phyloP scores from a whole-genome alignment of 2,797 vertebrate species.

The Myoxocephalus aenaeus region DNA sequence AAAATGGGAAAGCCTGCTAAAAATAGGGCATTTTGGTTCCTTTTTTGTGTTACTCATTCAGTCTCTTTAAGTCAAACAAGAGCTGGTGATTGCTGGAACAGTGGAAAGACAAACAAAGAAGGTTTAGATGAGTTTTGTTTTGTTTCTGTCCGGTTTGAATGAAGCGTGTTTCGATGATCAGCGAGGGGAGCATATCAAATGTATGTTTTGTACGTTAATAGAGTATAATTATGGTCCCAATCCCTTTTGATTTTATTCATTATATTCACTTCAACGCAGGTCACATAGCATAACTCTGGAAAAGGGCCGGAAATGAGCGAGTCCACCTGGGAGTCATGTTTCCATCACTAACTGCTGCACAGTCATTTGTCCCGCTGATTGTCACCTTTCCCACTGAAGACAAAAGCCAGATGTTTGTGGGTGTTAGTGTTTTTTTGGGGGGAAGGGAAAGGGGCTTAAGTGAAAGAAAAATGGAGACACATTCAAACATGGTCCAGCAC shows the following conservation, averaged over 20 bases:
- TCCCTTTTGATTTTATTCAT: not conserved
- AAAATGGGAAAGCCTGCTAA: not conserved
- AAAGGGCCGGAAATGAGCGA: not conserved
- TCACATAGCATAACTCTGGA: not conserved
- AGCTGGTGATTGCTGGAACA: not conserved
- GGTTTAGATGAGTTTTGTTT: not conserved
- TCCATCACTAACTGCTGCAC: not conserved
- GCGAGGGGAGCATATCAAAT: not conserved
- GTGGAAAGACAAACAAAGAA: not conserved
- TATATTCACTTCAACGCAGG: not conserved
- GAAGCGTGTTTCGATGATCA: not conserved
- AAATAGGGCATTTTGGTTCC: not conserved
- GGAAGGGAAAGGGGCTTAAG: not conserved
- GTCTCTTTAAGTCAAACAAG: not conserved
- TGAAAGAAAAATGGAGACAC: not conserved
- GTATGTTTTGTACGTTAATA: not conserved
- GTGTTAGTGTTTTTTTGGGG: not conserved
- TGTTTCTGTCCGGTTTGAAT: not conserved
- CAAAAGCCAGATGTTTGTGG: not conserved
- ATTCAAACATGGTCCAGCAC: not conserved
- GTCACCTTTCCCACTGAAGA: not conserved
- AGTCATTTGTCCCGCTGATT: not conserved
- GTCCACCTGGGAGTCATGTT: not conserved
- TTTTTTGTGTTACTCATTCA: not conserved
- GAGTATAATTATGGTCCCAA: not conserved